phyloP scores from a whole-genome alignment of 2,888 invertebrate genomes.

The Oeneis ivallda region DNA sequence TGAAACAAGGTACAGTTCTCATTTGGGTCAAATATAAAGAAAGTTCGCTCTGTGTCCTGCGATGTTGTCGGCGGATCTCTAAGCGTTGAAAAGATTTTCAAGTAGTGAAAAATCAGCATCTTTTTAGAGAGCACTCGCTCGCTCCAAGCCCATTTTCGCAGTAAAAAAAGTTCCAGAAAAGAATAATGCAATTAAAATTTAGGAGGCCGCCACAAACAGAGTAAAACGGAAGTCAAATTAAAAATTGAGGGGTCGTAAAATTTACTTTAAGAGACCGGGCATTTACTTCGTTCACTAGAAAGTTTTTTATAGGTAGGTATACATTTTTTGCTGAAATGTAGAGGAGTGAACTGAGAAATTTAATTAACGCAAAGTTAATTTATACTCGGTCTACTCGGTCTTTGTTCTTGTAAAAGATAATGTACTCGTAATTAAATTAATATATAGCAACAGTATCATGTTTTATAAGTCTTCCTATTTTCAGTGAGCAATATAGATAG shows the following conservation, averaged over 20 bases:
- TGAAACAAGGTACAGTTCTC: no score
- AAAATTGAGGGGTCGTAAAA: conserved; percentile 39
- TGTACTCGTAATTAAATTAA: conserved; percentile 14
- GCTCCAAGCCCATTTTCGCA: conserved; percentile 15
- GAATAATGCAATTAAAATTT: conserved; percentile 30
- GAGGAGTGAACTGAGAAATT: conserved; percentile 41
- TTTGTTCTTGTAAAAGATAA: conserved; percentile 8
- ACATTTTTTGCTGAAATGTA: conserved; percentile 37
- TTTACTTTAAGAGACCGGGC: conserved; percentile 36
- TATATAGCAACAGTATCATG: conserved; percentile 1
- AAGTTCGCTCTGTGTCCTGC: background rate
- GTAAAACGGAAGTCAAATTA: conserved; percentile 40
- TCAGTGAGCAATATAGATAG: background rate
- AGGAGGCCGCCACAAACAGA: conserved; percentile 31
- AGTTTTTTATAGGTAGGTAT: conserved; percentile 34
- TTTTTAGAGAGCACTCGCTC: conserved; percentile 19
- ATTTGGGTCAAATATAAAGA: background rate
- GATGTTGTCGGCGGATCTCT: conserved; percentile 6
- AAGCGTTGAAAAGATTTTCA: conserved; percentile 8
- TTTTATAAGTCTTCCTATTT: background rate
- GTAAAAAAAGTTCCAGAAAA: conserved; percentile 19
- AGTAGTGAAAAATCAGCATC: conserved; percentile 24
- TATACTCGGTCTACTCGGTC: conserved; percentile 24
- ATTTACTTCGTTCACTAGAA: conserved; percentile 37
- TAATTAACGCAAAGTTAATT: conserved; percentile 43